A percentile compares a stretch with the other conserved stretches of the same genome.
Evolutionary conservation across 2,113 vertebrate genomes (phyloP).

Genomic region (Brachyhypopomus occidentalis): DNA sequence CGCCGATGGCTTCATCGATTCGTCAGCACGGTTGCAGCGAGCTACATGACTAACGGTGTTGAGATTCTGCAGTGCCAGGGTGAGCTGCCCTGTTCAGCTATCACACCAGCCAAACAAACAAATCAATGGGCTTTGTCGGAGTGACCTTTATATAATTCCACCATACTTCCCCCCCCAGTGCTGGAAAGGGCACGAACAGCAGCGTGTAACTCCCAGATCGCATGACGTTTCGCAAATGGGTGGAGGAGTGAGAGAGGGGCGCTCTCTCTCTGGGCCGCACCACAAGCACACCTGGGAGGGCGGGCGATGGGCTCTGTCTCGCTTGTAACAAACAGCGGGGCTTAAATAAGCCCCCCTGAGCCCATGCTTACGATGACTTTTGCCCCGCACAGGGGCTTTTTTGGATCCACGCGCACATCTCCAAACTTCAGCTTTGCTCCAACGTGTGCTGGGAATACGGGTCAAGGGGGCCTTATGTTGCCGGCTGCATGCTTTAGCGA

Average conservation of each 20-base stretch:
- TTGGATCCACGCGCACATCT: background rate
- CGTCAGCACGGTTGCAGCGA: conserved; percentile 35
- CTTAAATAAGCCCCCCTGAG: conserved; percentile 42
- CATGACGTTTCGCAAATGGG: conserved; percentile 54
- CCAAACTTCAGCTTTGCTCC: background rate
- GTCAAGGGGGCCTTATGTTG: background rate
- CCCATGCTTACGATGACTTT: background rate
- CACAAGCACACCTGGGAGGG: background rate
- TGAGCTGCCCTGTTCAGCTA: conserved; percentile 49
- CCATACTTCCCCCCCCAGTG: conserved; percentile 48
- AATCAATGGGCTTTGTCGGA: conserved; percentile 54
- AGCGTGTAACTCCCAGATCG: conserved; percentile 66
- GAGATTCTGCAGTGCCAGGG: conserved; percentile 36
- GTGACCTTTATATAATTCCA: conserved; percentile 71
- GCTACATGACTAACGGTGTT: conserved; percentile 51
- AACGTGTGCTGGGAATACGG: background rate
- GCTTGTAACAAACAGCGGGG: background rate
- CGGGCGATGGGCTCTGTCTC: background rate
- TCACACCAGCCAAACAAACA: conserved; percentile 53
- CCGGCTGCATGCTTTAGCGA: background rate
- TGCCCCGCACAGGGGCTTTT: background rate
- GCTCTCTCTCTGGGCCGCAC: background rate
- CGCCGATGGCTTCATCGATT: conserved; percentile 67
- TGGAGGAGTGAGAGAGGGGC: background rate
- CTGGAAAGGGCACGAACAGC: conserved; percentile 67